A percentile compares a stretch with the other conserved stretches of the same genome.
Evolutionary conservation across 2,888 invertebrate species (phyloP).

Genomic region (Perdita meconis): DNA sequence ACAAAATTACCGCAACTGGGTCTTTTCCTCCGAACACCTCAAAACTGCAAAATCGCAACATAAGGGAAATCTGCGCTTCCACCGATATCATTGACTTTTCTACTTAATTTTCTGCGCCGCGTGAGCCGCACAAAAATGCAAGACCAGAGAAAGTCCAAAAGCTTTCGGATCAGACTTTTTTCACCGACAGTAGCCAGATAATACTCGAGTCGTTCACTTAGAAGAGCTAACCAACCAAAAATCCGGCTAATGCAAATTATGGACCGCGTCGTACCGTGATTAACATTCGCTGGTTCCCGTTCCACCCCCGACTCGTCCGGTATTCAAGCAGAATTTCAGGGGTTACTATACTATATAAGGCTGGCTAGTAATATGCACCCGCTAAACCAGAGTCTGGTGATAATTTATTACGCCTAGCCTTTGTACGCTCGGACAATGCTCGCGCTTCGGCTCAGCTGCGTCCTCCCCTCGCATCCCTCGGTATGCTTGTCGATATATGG

Average conservation of each 20-base stretch:
- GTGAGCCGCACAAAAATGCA: too few relatives aligned
- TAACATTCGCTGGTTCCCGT: constrained; percentile 27
- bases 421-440: constrained; percentile 75
- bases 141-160: too few relatives aligned
- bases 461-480: background rate
- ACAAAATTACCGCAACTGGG: too few relatives aligned
- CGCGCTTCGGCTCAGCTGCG: constrained; percentile 7
- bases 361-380: constrained; percentile 30
- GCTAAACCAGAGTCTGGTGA: constrained; percentile 50
- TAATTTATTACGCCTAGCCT: constrained; percentile 74
- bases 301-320: constrained; percentile 9
- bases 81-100: too few relatives aligned
- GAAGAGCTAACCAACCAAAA: background rate
- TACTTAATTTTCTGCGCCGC: too few relatives aligned
- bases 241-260: constrained; percentile 13
- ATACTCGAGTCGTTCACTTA: background rate
- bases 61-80: too few relatives aligned
- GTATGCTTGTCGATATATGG: constrained; percentile 5
- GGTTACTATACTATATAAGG: constrained; percentile 35
- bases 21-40: too few relatives aligned
- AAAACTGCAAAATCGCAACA: too few relatives aligned
- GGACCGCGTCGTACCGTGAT: constrained; percentile 11
- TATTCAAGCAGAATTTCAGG: constrained; percentile 48
- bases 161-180: background rate
- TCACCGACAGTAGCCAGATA: background rate